Conservation (phyloP, 2,113 vertebrate species). For the Eublepharis macularius region DNA sequence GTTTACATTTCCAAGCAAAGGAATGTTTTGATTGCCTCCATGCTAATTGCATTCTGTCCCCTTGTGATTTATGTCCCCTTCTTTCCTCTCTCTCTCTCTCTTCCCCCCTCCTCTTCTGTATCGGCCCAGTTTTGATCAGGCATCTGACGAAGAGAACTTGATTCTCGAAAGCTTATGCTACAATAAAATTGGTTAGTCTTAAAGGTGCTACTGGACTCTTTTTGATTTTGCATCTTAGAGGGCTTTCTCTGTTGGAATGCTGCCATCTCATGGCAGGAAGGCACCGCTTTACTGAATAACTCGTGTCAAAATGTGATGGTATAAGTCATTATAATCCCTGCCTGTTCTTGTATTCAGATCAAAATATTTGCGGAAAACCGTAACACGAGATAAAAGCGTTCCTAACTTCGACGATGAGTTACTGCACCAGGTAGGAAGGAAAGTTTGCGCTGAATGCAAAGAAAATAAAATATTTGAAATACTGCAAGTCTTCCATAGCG, state of each 20-base stretch:
- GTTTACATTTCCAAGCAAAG: too few relatives aligned
- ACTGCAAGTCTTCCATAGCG: too few relatives aligned
- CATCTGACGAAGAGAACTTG: too few relatives aligned
- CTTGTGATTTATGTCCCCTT: too few relatives aligned
- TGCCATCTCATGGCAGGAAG: conserved; percentile 60
- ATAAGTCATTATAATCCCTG: background rate
- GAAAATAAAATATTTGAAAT: background rate
- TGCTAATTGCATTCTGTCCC: too few relatives aligned
- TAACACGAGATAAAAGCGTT: conserved; percentile 78
- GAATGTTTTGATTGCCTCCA: too few relatives aligned
- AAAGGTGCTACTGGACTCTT: too few relatives aligned
- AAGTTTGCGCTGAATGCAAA: background rate
- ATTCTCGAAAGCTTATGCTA: too few relatives aligned
- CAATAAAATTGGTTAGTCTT: too few relatives aligned
- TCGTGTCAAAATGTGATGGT: background rate
- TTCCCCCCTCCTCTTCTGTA: too few relatives aligned
- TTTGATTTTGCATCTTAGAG: background rate
- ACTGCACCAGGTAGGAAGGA: conserved; percentile 76
- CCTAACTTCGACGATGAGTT: conserved; percentile 76
- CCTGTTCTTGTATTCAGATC: conserved; percentile 60
- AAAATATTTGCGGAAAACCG: conserved; percentile 75
- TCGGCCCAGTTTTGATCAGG: too few relatives aligned
- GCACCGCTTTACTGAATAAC: background rate
- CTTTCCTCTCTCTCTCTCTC: too few relatives aligned
- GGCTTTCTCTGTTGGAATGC: background rate